A percentile compares a stretch with the other conserved stretches of the same genome.
phyloP scores from a whole-genome alignment of 2,113 vertebrate species.

The Ophiodon elongatus region DNA sequence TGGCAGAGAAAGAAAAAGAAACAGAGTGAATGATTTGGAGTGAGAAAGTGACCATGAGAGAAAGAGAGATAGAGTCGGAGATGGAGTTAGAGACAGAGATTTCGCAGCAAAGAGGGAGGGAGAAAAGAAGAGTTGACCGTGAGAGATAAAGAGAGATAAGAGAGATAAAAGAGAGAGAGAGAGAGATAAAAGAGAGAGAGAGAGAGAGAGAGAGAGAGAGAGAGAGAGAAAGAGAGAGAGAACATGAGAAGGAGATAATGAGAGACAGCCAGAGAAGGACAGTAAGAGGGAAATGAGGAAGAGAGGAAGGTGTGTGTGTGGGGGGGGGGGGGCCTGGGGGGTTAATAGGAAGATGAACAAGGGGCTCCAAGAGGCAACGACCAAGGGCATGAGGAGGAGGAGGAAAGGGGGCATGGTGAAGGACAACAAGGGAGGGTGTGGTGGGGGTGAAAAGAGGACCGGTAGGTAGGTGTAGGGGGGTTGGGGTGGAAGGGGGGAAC shows the following conservation, averaged over 20 bases:
- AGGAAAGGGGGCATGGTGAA: conserved; percentile 85
- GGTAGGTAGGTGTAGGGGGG: conserved; percentile 82
- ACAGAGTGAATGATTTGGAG: conserved; percentile 33
- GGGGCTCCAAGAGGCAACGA: conserved; percentile 85
- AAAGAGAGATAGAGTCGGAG: conserved; percentile 21
- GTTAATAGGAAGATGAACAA: conserved; percentile 91
- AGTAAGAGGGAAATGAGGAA: conserved; percentile 49
- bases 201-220: neutral
- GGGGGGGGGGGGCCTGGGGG: neutral
- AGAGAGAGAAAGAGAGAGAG: conserved; percentile 7
- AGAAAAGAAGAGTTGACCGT: conserved; percentile 17
- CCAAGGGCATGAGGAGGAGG: conserved; percentile 92
- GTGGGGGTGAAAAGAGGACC: conserved; percentile 57
- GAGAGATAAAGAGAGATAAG: conserved; percentile 3
- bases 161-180: conserved; percentile 69
- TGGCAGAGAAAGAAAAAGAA: neutral
- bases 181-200: conserved; percentile 82
- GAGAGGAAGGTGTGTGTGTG: conserved; percentile 23
- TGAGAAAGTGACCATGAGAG: conserved; percentile 27
- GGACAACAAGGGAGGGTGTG: conserved; percentile 86
- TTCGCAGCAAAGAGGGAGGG: neutral
- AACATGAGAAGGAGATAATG: conserved; percentile 88
- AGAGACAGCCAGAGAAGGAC: conserved; percentile 79
- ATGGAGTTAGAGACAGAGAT: conserved; percentile 24
- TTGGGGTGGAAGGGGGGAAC: conserved; percentile 89